phyloP scores from a whole-genome alignment of 2,888 invertebrate genomes.

The Drosophila antonietae region DNA sequence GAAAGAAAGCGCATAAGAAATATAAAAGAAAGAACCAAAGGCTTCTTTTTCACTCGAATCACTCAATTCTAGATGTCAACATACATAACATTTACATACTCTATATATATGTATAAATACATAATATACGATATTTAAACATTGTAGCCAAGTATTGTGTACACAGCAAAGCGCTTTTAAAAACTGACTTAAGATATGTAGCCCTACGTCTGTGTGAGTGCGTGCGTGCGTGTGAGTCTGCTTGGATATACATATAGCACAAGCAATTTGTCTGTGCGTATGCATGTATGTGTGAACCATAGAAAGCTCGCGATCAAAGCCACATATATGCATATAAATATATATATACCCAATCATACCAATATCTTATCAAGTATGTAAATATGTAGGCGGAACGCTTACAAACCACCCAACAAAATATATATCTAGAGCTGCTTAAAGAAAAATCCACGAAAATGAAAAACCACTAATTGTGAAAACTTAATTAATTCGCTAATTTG shows the following conservation, averaged over 20 bases:
- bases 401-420: slow-evolving; percentile 17
- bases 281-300: slow-evolving; percentile 11
- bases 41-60: slow-evolving; percentile 37
- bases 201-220: slow-evolving; percentile 15
- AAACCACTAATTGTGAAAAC: slow-evolving; percentile 1
- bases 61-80: slow-evolving; percentile 75
- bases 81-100: slow-evolving; percentile 64
- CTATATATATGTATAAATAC: slow-evolving; percentile 48
- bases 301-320: slow-evolving; percentile 6
- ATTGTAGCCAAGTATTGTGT: slow-evolving; percentile 56
- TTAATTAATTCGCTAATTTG: slow-evolving; percentile 27
- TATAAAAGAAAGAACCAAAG: slow-evolving; percentile 28
- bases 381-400: slow-evolving; percentile 43
- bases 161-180: slow-evolving; percentile 60
- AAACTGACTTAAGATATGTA: slow-evolving; percentile 37
- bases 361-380: slow-evolving; percentile 50
- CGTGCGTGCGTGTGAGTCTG: slow-evolving; percentile 1
- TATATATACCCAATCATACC: slow-evolving; percentile 42
- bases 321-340: slow-evolving; percentile 20
- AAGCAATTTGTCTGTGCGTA: slow-evolving; percentile 31
- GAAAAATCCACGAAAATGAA: neutral
- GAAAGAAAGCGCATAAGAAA: slow-evolving; percentile 14
- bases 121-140: slow-evolving; percentile 46
- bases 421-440: slow-evolving; percentile 25
- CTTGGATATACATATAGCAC: slow-evolving; percentile 18